Base-by-base conservation (phyloP, 2,113 vertebrate species). In the Coryphaenoides rupestris region DNA sequence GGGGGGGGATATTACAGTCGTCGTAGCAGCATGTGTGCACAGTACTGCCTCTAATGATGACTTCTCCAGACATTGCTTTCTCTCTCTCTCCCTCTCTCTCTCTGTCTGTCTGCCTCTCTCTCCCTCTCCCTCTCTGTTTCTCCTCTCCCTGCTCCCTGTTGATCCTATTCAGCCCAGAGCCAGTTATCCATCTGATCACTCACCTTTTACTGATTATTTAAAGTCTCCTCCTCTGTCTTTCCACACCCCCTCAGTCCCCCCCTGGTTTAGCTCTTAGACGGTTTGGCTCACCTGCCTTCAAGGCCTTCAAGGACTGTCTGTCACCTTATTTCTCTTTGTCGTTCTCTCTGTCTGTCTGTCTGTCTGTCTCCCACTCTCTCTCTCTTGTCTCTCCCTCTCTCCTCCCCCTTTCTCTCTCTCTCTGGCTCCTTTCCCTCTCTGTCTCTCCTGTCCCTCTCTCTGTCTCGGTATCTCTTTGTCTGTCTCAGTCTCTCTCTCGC, bases 11-110 rank as follows among this genome's bases (percentile, higher is more conserved):
- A 69, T 70, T 75, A 64, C 64, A 61, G 40, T 10, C n/a, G 62
- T 58, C n/a, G n/a, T n/a, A n/a, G n/a, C n/a, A 52, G 69, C 56
- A 59, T 59, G 68, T 55, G 52, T 68, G 63, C 2, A 45, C 59
- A 21, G 40, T 28, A 33, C 26, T 24, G 26, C 52, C 62, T 19
- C 4, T 40, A 40, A 12, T 83, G 79, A 87, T 89, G 70, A 80
- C 60, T 87, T 83, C 69, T 84, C 77, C 87, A 87, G 88, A 86
- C 57, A 33, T 52, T 28, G 69, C 63, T 50, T 55, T 81, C 72
- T 73, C 84, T 54, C 53, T 70, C 68, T 63, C 72, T 71, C 82
- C 54, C 53, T 70, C 68, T 61, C 66, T 76, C 75, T 79, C 17
- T 50, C 40, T 45, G 49, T 49, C 70, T 67, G 50, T 63, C 74